phyloP scores from a whole-genome alignment of 2,113 vertebrate genomes.

The Chinchilla lanigera region DNA sequence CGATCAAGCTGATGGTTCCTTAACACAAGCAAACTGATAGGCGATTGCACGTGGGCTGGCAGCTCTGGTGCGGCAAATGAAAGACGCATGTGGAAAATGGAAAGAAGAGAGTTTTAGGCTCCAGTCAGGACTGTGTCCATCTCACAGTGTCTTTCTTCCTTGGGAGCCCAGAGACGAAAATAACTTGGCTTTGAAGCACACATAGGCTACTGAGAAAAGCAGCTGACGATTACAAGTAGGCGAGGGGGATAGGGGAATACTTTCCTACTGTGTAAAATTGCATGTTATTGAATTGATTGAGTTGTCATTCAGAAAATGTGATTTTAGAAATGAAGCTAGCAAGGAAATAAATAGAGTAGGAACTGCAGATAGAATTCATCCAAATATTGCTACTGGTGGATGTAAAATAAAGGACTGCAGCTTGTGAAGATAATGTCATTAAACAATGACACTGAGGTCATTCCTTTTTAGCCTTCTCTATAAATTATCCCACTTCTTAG shows the following conservation, averaged over 20 bases:
- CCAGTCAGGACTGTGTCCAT: background rate
- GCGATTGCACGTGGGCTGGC: background rate
- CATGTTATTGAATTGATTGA: slow-evolving; percentile 72
- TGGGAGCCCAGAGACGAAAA: slow-evolving; percentile 31
- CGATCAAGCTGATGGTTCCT: slow-evolving; percentile 2
- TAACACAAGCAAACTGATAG: slow-evolving; percentile 32
- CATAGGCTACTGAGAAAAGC: slow-evolving; percentile 9
- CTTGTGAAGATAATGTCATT: slow-evolving; percentile 25
- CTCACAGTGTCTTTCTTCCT: slow-evolving; percentile 21
- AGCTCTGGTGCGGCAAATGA: background rate
- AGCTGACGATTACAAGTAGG: background rate
- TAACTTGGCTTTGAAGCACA: slow-evolving; percentile 35
- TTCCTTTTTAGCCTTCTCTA: slow-evolving; percentile 36
- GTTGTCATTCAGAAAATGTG: slow-evolving; percentile 76
- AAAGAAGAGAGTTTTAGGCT: background rate
- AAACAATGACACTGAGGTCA: slow-evolving; percentile 45
- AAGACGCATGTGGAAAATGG: background rate
- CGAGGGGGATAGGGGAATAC: background rate
- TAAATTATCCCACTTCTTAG: background rate
- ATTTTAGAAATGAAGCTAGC: slow-evolving; percentile 68
- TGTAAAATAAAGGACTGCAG: slow-evolving; percentile 18
- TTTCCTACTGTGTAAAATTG: slow-evolving; percentile 64
- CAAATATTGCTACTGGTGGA: background rate
- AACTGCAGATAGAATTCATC: slow-evolving; percentile 69
- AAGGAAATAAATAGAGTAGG: slow-evolving; percentile 57